Evolutionary conservation across 1,140 invertebrate species (phyloP).

Genomic region (Pentalonia nigronervosa): DNA sequence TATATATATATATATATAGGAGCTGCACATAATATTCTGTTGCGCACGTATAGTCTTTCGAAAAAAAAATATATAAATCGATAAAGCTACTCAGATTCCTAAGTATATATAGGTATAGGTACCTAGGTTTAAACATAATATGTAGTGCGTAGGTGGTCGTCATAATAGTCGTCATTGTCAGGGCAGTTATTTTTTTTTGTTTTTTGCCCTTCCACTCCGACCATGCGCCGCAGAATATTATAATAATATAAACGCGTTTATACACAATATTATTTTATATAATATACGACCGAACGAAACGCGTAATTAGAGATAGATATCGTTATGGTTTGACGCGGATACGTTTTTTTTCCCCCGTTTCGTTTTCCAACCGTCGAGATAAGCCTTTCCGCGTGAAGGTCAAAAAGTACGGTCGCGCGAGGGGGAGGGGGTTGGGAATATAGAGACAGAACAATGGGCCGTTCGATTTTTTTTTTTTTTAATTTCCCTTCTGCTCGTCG

Average conservation of each 20-base stretch:
- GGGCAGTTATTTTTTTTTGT: not conserved
- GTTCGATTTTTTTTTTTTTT: conserved; percentile 22
- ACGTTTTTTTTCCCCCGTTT: not conserved
- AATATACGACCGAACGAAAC: not conserved
- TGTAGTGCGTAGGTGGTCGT: not conserved
- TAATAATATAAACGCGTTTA: not conserved
- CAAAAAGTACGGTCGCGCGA: not conserved
- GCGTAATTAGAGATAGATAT: not conserved
- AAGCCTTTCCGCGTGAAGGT: conserved; percentile 36
- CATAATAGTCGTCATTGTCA: not conserved
- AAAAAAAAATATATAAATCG: not conserved
- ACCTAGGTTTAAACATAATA: too few species aligned
- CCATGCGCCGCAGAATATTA: not conserved
- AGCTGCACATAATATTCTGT: not conserved
- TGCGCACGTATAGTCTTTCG: not conserved
- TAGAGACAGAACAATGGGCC: conserved; percentile 13
- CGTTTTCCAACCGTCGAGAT: not conserved
- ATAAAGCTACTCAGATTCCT: not conserved
- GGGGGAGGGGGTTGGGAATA: not conserved
- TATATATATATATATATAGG: not conserved
- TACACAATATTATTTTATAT: not conserved
- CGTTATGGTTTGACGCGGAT: conserved; percentile 46
- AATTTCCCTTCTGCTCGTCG: not conserved
- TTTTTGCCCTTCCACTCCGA: not conserved
- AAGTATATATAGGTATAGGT: not conserved